Conservation (phyloP, 2,797 vertebrate genomes). For the Propithecus deckenii region DNA sequence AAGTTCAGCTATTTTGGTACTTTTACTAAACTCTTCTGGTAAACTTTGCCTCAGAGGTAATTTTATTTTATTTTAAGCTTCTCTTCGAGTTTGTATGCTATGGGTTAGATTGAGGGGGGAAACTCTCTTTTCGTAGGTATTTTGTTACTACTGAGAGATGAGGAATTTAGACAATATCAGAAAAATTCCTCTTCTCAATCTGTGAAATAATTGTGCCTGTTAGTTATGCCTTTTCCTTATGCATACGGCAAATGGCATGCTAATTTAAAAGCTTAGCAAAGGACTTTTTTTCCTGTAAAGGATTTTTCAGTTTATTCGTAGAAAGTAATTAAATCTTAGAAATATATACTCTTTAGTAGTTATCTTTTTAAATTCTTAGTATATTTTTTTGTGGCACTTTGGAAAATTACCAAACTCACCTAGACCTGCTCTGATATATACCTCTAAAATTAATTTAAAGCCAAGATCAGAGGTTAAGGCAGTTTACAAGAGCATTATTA, state of each 20-base stretch:
- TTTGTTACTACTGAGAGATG: conserved; percentile 64
- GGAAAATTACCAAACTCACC: background rate
- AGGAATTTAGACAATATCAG: conserved; percentile 62
- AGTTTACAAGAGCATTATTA: background rate
- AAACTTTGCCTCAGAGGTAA: conserved; percentile 80
- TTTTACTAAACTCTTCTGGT: conserved; percentile 82
- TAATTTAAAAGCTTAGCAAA: conserved; percentile 41
- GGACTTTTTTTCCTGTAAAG: background rate
- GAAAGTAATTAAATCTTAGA: conserved; percentile 10
- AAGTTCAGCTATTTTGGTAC: conserved; percentile 82
- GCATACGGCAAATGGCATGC: background rate
- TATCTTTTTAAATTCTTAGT: background rate
- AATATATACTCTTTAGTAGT: background rate
- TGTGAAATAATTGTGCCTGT: conserved; percentile 61
- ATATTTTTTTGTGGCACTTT: conserved; percentile 12
- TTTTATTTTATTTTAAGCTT: conserved; percentile 83
- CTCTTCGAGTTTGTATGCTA: conserved; percentile 64
- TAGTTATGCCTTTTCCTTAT: background rate
- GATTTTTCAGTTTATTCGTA: conserved; percentile 18
- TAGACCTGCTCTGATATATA: conserved; percentile 18
- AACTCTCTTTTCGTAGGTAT: conserved; percentile 39
- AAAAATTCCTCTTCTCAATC: conserved; percentile 62
- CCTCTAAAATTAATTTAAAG: conserved; percentile 66
- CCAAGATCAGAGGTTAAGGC: background rate
- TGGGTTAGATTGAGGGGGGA: conserved; percentile 55